Base-by-base conservation (phyloP, 2,113 vertebrate species). In the Salvelinus sp. region DNA sequence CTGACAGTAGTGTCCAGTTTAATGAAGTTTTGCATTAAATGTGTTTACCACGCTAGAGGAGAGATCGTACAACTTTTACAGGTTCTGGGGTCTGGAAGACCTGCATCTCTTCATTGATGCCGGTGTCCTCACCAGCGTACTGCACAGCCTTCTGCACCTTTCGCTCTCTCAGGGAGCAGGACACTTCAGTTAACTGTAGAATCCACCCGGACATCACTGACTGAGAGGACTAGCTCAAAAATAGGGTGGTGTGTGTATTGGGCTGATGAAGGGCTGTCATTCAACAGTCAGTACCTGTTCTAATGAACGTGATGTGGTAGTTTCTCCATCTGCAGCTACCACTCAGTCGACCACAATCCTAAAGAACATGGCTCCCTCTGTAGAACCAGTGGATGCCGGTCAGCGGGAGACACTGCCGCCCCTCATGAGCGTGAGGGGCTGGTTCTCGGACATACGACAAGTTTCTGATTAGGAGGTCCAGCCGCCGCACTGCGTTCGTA, bases 101-200 rank as follows among this genome's bases (percentile, higher is more conserved):
- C 76, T 90, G 87, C 6, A 90, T 68, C 81, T 91, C 88, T 33
- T 91, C 90, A 78, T 90, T 81, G 58, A 86, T 81, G 71, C 89
- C 82, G 72, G 87, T 85, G 28, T 90, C 84, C 9, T 9, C 38
- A 44, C 82, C 84, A 2, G 77, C 81, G 3, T 86, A 88, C 9
- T 44, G 83, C 54, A 92, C 74, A 73, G 88, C 89, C 79, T 92
- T 90, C 79, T 90, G 91, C 69, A 93, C 82, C 80, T 82, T 85
- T 58, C 92, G 88, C 5, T 85, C 68, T 86, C 90, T 23, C 66
- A 66, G 16, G 82, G 73, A 30, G 5, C 27, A 16, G 28, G 1
- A 38, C 28, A 9, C 65, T 9, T 68, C 0, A 38, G 16, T 25
- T n/a, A 63, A 10, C 20, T 68, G 13, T 68, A 66, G 25, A 16